These are phyloP conservation scores for Platichthys stellatus DNA, from an alignment of 2,113 vertebrate genomes.

Conservation along the genomic window DNA sequence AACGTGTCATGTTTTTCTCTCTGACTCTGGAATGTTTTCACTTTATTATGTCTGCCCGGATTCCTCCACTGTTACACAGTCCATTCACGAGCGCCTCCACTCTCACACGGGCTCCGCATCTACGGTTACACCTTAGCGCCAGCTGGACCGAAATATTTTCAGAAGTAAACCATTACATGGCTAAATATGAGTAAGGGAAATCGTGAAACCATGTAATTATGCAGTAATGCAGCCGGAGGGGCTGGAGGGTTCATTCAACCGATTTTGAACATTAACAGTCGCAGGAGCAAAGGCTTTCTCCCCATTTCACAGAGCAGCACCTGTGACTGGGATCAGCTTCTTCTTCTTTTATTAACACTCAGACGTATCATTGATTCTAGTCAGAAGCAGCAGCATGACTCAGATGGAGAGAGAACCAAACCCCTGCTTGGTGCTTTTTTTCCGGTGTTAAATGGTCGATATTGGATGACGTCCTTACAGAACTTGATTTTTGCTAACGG, in stretches of 20 bases:
- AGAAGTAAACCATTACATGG: conserved; percentile 67
- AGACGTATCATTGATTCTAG: conserved; percentile 46
- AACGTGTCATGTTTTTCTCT: conserved; percentile 27
- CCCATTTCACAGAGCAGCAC: neutral
- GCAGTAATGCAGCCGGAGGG: conserved; percentile 49
- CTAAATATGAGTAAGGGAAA: conserved; percentile 65
- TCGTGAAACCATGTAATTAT: conserved; percentile 71
- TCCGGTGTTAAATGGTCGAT: conserved; percentile 18
- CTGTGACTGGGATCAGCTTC: conserved; percentile 34
- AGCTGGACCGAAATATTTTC: conserved; percentile 58
- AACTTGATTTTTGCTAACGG: conserved; percentile 5
- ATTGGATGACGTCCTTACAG: conserved; percentile 20
- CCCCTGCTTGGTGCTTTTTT: conserved; percentile 30
- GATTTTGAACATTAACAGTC: conserved; percentile 45
- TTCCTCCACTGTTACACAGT: conserved; percentile 15
- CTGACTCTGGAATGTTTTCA: neutral
- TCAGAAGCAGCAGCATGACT: conserved; percentile 58
- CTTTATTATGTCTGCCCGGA: conserved; percentile 32
- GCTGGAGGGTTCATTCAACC: conserved; percentile 53
- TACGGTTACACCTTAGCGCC: conserved; percentile 60
- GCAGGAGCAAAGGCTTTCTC: neutral
- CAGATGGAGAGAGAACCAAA: conserved; percentile 31
- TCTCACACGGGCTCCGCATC: conserved; percentile 12
- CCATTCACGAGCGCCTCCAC: conserved; percentile 9
- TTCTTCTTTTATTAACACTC: conserved; percentile 21